These are phyloP conservation scores for Thalassoma bifasciatum DNA, from an alignment of 2,113 vertebrate genomes.

Conservation along the genomic window DNA sequence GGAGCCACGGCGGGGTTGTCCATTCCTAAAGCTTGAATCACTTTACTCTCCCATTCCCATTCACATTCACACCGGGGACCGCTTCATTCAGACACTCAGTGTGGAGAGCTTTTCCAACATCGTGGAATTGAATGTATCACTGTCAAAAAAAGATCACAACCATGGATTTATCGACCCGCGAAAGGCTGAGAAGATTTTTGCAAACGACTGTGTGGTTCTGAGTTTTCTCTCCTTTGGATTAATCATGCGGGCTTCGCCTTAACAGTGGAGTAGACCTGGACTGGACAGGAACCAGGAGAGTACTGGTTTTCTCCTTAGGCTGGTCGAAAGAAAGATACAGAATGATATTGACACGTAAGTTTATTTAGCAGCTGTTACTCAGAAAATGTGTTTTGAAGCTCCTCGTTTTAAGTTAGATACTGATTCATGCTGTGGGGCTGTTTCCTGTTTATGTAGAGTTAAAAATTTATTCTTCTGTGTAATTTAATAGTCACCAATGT, in stretches of 20 bases:
- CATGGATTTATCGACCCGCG: slow-evolving; percentile 72
- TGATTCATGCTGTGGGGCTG: neutral
- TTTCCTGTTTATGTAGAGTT: slow-evolving; percentile 25
- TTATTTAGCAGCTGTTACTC: accelerated
- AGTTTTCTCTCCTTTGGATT: slow-evolving; percentile 56
- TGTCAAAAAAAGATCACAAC: slow-evolving; percentile 18
- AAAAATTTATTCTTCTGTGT: accelerated
- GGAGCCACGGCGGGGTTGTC: slow-evolving; percentile 68
- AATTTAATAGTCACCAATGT: neutral
- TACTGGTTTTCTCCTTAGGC: slow-evolving; percentile 49
- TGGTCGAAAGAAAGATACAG: slow-evolving; percentile 19
- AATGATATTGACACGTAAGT: slow-evolving; percentile 86
- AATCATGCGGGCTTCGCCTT: slow-evolving; percentile 71
- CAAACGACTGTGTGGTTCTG: slow-evolving; percentile 16
- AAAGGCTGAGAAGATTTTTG: slow-evolving; percentile 14
- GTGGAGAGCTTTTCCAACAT: slow-evolving; percentile 12
- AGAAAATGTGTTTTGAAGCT: neutral
- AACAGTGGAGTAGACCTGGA: slow-evolving; percentile 61
- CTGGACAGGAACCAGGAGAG: slow-evolving; percentile 35
- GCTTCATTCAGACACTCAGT: slow-evolving; percentile 46
- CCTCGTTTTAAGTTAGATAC: neutral
- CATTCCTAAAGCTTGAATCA: slow-evolving; percentile 82
- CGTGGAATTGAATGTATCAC: slow-evolving; percentile 33
- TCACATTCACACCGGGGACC: slow-evolving; percentile 74
- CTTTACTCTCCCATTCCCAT: slow-evolving; percentile 75